Base-by-base conservation (phyloP, 2,113 vertebrate genomes). In the Onychorhynchus coronatus region DNA sequence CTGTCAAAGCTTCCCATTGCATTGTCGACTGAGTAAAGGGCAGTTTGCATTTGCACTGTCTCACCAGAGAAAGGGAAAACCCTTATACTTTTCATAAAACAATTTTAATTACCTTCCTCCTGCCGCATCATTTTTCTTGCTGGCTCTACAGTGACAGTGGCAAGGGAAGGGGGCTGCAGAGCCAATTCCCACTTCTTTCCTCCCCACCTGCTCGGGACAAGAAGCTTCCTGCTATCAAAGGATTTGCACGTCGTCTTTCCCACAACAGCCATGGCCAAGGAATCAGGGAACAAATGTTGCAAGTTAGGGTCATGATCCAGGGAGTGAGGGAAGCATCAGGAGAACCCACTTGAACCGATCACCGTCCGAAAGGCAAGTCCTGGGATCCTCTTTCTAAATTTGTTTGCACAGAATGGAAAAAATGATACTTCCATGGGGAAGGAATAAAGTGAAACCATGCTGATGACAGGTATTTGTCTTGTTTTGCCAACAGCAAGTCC, bases 391-490 rank as follows among this genome's bases (percentile, higher is more conserved):
- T 90, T 91, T 96, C 95, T 95, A 88, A 94, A 91, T 93, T 74
- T 85, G 55, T 71, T 93, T 67, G 62, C 63, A 74, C 35, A 78
- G 76, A 85, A 77, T 88, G 95, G 96, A 96, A 96, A 95, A 96
- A 95, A 80, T 70, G 2, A 10, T 67, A 93, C 92, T 96, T 96
- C 93, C 88, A 49, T 65, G 68, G 85, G 83, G 83, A 91, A 95
- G 72, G 92, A 96, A 74, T 94, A 90, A 94, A 97, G 72, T 41
- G 90, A 93, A 91, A 90, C 79, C 13, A 0, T 52, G 72, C 72
- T 49, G 93, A 86, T 96, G 95, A 94, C 93, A 96, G 95, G 93
- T 96, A 96, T 96, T 97, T 91, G 88, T 89, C 83, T 94, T 95
- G 93, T 93, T 97, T 96, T 96, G 96, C 96, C 95, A 97, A 63